Conservation (phyloP, 2,113 vertebrate genomes). For the Cyanocitta stelleri region DNA sequence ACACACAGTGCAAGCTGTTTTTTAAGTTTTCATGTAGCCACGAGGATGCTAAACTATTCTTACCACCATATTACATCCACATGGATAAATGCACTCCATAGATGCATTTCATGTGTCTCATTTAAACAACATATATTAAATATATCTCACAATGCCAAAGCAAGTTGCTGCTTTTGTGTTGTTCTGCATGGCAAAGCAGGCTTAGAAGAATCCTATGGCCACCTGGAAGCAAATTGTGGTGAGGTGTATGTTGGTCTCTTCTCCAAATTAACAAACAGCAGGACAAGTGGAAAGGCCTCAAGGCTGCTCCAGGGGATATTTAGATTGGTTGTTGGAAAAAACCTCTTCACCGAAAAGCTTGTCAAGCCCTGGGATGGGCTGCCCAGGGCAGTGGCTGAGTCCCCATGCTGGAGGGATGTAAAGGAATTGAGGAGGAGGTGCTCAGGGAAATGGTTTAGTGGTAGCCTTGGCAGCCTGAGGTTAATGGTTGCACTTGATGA, state of each 20-base stretch:
- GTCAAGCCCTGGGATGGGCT: background rate
- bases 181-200: background rate
- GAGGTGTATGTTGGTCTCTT: background rate
- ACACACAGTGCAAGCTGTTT: background rate
- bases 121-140: background rate
- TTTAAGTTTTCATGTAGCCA: background rate
- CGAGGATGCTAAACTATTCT: background rate
- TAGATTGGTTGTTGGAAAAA: background rate
- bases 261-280: background rate
- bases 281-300: background rate
- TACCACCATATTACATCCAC: too few species aligned
- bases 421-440: background rate
- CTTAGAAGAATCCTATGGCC: background rate
- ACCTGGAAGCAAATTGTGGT: background rate
- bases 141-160: background rate
- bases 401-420: background rate
- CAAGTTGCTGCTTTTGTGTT: background rate
- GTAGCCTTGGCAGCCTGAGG: background rate
- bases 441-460: background rate
- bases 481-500: rapidly evolving
- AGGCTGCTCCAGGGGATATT: background rate
- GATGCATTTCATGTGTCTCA: background rate
- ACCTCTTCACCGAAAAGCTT: background rate
- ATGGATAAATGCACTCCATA: background rate
- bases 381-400: background rate